Evolutionary conservation across 2,113 vertebrate genomes (phyloP), one percentile per base, ranked within the genome.

Genomic region (Leiothrix lutea): DNA sequence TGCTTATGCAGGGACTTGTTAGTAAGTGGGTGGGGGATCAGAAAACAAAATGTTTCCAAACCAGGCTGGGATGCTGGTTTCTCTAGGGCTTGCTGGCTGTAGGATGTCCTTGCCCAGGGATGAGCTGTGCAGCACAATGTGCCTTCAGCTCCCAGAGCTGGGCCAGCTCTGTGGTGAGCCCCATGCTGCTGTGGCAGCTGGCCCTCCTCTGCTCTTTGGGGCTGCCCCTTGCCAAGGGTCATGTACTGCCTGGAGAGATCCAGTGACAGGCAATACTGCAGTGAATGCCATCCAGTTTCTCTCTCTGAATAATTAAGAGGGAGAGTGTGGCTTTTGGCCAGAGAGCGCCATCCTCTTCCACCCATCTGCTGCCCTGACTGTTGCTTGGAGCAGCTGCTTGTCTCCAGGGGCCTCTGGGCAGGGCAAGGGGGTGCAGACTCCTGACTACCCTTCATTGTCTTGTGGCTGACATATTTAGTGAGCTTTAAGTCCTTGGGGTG

Each of bases 321-420:
- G 29, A 75, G 36, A 86, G 26, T 1, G 19, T 83, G 87, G 88
- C 80, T 69, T 84, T 90, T 56, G 62, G 85, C 90, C 91, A 80
- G 44, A 36, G 71, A 90, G 29, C 0, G 0, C 69, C 0, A 0
- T 86, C 70, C 60, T 82, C 65, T 94, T 87, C 33, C 57, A 78
- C 87, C 62, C 93, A 69, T 96, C 96, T 97, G 93, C 66, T 65
- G 67, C 56, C 56, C 80, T 4, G 21, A 48, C 50, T 36, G 48
- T 45, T 79, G 71, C 45, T 71, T 5, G 36, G 53, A 88, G 84
- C 69, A 94, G 88, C 88, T 94, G 82, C 48, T 64, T 56, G 14
- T 85, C 82, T 95, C 51, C 1, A 1, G 53, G 58, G 31, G 29
- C 24, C 81, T 82, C 36, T 53, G 8, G 9, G 44, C 58, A 61